These are phyloP conservation scores for Agonopterix heracliana DNA, from an alignment of 2,888 invertebrate genomes.

Conservation along the genomic window DNA sequence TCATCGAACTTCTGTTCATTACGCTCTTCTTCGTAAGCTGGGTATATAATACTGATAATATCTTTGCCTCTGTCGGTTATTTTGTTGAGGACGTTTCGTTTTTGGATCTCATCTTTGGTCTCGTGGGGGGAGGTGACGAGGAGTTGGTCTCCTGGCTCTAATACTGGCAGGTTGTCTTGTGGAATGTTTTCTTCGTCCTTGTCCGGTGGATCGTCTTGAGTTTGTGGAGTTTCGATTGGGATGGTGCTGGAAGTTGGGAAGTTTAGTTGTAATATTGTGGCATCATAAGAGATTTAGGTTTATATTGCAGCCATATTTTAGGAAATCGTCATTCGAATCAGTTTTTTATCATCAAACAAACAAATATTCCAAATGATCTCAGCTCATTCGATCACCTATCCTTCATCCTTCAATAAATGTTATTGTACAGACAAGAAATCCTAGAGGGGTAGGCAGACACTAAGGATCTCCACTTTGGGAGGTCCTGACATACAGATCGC, in stretches of 20 bases:
- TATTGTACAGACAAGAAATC: no score
- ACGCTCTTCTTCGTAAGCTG: slow-evolving; percentile 57
- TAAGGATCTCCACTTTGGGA: no score
- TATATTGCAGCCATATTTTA: background rate
- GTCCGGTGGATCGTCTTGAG: slow-evolving; percentile 20
- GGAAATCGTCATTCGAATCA: background rate
- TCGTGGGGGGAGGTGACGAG: slow-evolving; percentile 55
- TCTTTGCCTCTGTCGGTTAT: slow-evolving; percentile 64
- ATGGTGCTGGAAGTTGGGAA: slow-evolving; percentile 23
- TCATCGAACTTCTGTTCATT: slow-evolving; percentile 64
- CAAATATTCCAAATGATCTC: no score
- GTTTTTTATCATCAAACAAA: no score
- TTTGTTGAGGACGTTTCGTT: slow-evolving; percentile 61
- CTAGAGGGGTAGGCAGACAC: no score
- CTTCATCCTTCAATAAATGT: no score
- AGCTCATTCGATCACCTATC: no score
- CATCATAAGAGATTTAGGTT: no score
- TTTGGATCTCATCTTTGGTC: slow-evolving; percentile 41
- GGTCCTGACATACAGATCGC: no score
- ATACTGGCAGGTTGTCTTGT: slow-evolving; percentile 57
- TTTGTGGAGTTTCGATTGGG: slow-evolving; percentile 22
- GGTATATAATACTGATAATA: slow-evolving; percentile 64
- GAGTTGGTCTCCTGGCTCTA: slow-evolving; percentile 81
- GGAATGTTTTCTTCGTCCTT: slow-evolving; percentile 31
- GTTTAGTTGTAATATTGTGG: no score